Conservation (phyloP, 2,113 vertebrate genomes). For the Neomonachus schauinslandi region DNA sequence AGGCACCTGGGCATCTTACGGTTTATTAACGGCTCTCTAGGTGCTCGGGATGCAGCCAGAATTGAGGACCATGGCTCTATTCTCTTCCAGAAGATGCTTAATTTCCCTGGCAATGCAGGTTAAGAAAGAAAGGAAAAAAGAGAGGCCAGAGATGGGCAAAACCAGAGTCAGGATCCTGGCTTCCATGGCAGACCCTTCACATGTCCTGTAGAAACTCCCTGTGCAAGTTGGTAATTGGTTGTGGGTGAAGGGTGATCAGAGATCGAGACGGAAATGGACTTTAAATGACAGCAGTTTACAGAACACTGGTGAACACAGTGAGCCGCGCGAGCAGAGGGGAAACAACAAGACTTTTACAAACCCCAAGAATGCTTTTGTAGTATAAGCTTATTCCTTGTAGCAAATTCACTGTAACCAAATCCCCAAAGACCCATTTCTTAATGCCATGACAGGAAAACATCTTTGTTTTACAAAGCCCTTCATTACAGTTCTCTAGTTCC, state of each 20-base stretch:
- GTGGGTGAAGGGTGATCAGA: background rate
- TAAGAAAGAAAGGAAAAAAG: background rate
- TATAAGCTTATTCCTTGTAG: background rate
- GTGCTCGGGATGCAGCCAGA: background rate
- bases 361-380: background rate
- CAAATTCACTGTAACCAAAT: background rate
- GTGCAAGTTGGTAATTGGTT: background rate
- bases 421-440: background rate
- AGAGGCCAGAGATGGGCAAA: background rate
- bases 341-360: background rate
- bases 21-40: background rate
- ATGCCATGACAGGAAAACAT: slow-evolving; percentile 11
- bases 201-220: background rate
- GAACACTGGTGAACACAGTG: background rate
- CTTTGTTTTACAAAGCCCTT: slow-evolving; percentile 23
- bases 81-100: background rate
- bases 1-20: background rate
- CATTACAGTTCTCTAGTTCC: background rate
- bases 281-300: background rate
- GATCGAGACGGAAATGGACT: background rate
- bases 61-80: background rate
- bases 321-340: background rate
- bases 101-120: background rate
- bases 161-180: background rate
- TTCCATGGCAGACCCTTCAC: background rate